Evolutionary conservation across 2,113 vertebrate genomes (phyloP).

Genomic region (Struthidea cinerea): DNA sequence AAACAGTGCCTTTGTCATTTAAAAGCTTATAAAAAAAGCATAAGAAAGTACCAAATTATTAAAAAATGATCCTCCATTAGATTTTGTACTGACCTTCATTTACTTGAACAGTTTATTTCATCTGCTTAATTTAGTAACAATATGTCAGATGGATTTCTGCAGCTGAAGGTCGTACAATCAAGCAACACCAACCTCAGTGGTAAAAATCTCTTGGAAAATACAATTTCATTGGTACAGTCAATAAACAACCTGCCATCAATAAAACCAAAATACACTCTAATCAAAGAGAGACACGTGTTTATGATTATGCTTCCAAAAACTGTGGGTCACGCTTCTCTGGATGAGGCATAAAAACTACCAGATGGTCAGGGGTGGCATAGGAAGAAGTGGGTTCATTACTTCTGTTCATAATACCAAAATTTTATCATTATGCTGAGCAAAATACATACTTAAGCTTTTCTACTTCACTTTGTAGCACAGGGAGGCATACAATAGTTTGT

Average conservation of each 20-base stretch:
- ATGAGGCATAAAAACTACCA: not conserved
- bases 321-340: not conserved
- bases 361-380: not conserved
- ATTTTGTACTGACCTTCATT: not conserved
- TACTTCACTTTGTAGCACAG: not conserved
- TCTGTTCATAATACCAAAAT: not conserved
- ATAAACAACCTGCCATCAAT: not conserved
- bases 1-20: not conserved
- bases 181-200: not conserved
- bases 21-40: not conserved
- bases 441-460: not conserved
- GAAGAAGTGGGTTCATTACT: not conserved
- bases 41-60: not conserved
- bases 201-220: not conserved
- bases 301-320: not conserved
- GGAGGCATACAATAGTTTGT: not conserved
- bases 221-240: not conserved
- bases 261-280: not conserved
- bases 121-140: not conserved
- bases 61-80: not conserved
- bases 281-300: not conserved
- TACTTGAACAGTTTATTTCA: not conserved
- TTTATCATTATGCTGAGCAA: not conserved
- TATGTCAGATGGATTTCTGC: not conserved
- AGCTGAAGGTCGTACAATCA: not conserved